Conservation (phyloP, 2,113 vertebrate genomes). For the Chelonoidis abingdonii region DNA sequence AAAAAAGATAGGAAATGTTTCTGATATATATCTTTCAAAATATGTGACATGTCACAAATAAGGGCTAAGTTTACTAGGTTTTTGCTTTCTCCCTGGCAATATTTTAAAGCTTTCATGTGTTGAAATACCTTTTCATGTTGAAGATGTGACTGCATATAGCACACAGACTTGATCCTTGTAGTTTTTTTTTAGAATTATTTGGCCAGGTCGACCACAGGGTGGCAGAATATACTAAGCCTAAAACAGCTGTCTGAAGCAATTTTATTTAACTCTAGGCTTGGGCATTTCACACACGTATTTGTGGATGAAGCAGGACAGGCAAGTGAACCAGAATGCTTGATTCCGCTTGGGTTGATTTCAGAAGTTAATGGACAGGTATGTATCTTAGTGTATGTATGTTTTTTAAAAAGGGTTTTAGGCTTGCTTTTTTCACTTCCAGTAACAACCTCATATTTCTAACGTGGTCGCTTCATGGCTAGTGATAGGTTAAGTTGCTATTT, state of each 20-base stretch:
- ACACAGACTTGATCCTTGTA: neutral
- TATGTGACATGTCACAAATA: neutral
- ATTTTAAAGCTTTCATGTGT: neutral
- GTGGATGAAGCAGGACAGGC: constrained; percentile 97
- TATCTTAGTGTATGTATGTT: neutral
- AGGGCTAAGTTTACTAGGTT: rapidly evolving
- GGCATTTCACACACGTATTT: constrained; percentile 95
- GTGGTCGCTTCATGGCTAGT: neutral
- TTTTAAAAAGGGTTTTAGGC: neutral
- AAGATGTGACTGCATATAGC: neutral
- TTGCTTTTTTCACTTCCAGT: neutral
- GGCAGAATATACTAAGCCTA: constrained; percentile 39
- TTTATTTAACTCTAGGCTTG: constrained; percentile 79
- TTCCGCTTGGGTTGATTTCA: constrained; percentile 90
- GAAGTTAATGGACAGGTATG: constrained; percentile 89
- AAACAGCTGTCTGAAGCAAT: neutral
- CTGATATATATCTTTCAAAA: neutral
- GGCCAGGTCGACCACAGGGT: constrained; percentile 49
- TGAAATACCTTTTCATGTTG: neutral
- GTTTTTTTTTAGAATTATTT: neutral
- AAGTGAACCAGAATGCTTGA: constrained; percentile 92
- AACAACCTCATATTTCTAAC: neutral
- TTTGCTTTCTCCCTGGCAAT: neutral
- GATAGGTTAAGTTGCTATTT: neutral
- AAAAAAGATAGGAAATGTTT: neutral